phyloP scores from a whole-genome alignment of 1,140 invertebrate species.

The Wasmannia auropunctata region DNA sequence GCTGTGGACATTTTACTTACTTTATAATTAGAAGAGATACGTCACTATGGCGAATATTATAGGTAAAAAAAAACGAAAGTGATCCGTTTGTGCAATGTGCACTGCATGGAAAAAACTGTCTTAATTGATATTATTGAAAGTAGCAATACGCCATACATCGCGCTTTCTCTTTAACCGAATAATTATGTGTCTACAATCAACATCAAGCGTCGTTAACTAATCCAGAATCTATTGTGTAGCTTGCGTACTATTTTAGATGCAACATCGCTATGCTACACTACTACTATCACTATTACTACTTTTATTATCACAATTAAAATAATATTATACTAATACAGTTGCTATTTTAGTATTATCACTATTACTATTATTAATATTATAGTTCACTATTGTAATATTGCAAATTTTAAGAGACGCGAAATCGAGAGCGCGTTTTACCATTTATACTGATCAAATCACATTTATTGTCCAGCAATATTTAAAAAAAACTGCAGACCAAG shows the following conservation, averaged over 20 bases:
- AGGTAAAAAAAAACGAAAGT: background rate
- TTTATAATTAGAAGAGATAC: background rate
- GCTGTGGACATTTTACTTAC: background rate
- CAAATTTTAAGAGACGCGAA: conserved; percentile 7
- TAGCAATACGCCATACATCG: background rate
- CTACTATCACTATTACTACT: conserved; percentile 23
- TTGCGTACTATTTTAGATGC: conserved; percentile 54
- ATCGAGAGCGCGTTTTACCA: background rate
- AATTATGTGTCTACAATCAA: background rate
- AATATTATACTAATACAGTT: conserved; percentile 35
- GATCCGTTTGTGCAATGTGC: background rate
- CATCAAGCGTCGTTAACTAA: background rate
- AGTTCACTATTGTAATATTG: conserved; percentile 23
- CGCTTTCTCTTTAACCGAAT: background rate
- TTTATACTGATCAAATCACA: conserved; percentile 28
- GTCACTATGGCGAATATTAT: background rate
- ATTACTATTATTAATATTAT: background rate
- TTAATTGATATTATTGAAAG: conserved; percentile 48
- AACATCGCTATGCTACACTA: conserved; percentile 16
- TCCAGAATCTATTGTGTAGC: conserved; percentile 40
- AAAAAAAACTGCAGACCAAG: conserved; percentile 59
- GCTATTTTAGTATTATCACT: conserved; percentile 42
- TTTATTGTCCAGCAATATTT: conserved; percentile 58
- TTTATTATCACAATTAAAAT: conserved; percentile 32
- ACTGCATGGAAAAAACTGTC: background rate